A percentile compares a stretch with the other conserved stretches of the same genome.
phyloP scores from a whole-genome alignment of 1,140 invertebrate genomes.

The Heliothis subflexa region DNA sequence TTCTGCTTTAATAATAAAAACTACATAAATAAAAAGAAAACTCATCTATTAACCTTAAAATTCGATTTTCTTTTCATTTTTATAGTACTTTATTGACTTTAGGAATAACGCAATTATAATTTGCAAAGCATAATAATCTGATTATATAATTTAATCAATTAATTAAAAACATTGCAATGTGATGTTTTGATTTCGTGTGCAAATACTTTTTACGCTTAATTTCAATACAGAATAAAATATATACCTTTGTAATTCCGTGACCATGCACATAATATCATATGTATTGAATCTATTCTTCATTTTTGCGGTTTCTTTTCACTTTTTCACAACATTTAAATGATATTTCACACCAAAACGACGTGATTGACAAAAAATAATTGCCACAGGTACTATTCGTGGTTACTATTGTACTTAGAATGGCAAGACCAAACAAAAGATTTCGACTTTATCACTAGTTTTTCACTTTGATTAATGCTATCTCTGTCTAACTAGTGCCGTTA shows the following conservation, averaged over 20 bases:
- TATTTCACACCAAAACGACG: conserved; percentile 1
- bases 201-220: neutral
- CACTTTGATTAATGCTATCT: too few relatives aligned
- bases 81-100: too few relatives aligned
- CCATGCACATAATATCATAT: conserved; percentile 94
- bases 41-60: too few relatives aligned
- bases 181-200: conserved; percentile 10
- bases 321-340: conserved; percentile 30
- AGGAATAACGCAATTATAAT: neutral
- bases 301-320: conserved; percentile 63
- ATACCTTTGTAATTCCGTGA: conserved; percentile 95
- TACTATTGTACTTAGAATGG: too few relatives aligned
- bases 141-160: conserved; percentile 6
- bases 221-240: neutral
- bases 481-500: too few relatives aligned
- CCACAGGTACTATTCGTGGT: too few relatives aligned
- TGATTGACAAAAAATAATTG: neutral
- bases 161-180: neutral
- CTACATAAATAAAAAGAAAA: too few relatives aligned
- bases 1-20: too few relatives aligned
- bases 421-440: neutral
- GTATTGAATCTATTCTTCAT: conserved; percentile 98
- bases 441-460: neutral
- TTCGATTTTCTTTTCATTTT: too few relatives aligned
- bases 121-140: neutral